These are phyloP conservation scores for Sabellastarte sp. DNA, from an alignment of 2,888 invertebrate genomes.

Conservation along the genomic window DNA sequence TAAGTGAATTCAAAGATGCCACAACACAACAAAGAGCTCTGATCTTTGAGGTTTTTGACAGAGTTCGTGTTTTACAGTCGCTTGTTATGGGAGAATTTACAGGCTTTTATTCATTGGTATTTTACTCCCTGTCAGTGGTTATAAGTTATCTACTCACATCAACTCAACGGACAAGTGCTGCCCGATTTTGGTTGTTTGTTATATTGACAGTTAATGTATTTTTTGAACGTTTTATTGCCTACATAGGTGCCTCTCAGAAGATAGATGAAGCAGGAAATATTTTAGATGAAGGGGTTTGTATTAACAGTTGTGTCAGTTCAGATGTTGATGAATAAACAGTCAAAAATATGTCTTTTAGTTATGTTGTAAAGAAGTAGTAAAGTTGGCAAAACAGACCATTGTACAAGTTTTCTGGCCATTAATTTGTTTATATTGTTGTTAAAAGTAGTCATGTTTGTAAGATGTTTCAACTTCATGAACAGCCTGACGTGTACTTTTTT, in stretches of 20 bases:
- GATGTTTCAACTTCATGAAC: no score
- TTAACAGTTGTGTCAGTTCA: no score
- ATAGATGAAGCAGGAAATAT: constrained; percentile 1
- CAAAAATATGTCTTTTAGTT: no score
- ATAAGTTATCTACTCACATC: constrained; percentile 66
- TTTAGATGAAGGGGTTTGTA: constrained; percentile 13
- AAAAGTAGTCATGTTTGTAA: no score
- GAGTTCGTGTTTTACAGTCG: constrained; percentile 64
- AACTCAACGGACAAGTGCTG: constrained; percentile 63
- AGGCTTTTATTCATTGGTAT: constrained; percentile 68
- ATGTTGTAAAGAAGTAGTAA: no score
- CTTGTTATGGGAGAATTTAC: constrained; percentile 69
- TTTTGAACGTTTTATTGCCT: constrained; percentile 57
- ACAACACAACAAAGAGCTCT: constrained; percentile 65
- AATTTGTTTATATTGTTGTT: no score
- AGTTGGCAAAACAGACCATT: no score
- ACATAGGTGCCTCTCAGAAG: constrained; percentile 2
- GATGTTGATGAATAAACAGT: no score
- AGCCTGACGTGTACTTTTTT: no score
- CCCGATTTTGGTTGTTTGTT: constrained; percentile 65
- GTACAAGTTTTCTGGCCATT: no score
- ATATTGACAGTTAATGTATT: constrained; percentile 63
- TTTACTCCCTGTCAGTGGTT: constrained; percentile 64
- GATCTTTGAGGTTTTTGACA: constrained; percentile 65
- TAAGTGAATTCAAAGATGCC: constrained; percentile 60